These are phyloP conservation scores for Phyllostomus discolor DNA, from an alignment of 2,113 vertebrate species.

Conservation along the genomic window DNA sequence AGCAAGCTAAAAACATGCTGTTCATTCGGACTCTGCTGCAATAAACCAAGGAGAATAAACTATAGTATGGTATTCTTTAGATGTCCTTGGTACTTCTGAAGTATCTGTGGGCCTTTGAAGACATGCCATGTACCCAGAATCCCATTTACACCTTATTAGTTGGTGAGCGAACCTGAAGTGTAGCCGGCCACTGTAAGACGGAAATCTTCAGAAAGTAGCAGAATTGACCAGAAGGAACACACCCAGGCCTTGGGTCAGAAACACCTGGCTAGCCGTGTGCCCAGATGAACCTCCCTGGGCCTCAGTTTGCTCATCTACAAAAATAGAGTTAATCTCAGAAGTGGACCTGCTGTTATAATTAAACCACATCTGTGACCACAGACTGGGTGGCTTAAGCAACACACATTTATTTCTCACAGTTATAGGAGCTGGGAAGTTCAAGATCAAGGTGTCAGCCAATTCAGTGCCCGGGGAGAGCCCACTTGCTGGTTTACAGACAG, in stretches of 20 bases:
- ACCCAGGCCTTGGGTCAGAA: neutral
- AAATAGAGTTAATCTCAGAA: neutral
- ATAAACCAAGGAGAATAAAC: neutral
- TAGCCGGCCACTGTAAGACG: neutral
- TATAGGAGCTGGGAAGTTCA: neutral
- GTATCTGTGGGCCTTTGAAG: neutral
- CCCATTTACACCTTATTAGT: neutral
- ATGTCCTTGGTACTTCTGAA: neutral
- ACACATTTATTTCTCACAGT: neutral
- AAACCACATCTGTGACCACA: neutral
- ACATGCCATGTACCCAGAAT: neutral
- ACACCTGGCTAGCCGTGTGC: neutral
- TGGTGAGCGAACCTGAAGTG: neutral
- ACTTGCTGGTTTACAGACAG: neutral
- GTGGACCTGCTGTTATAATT: neutral
- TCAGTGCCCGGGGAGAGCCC: neutral
- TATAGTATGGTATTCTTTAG: neutral
- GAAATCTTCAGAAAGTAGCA: neutral
- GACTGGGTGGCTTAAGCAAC: neutral
- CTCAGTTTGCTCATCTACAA: neutral
- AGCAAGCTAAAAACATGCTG: neutral
- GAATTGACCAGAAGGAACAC: neutral
- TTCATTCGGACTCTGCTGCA: neutral
- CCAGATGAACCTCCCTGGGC: neutral
- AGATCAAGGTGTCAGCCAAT: neutral